phyloP scores from a whole-genome alignment of 2,797 vertebrate species.

The Catostomus latipinnis region DNA sequence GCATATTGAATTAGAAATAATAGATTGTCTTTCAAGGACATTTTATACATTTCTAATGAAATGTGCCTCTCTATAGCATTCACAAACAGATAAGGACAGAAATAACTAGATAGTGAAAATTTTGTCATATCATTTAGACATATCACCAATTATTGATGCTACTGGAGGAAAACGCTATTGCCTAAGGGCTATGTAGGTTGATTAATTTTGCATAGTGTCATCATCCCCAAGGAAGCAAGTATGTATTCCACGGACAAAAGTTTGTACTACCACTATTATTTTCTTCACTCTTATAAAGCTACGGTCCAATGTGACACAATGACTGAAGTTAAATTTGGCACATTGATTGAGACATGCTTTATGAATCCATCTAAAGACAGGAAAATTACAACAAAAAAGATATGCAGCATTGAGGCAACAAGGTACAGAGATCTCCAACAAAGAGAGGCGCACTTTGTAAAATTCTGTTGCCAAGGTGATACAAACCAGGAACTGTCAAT shows the following conservation, averaged over 20 bases:
- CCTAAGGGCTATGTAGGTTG: neutral
- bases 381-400: slow-evolving; percentile 60
- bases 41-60: slow-evolving; percentile 37
- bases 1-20: slow-evolving; percentile 29
- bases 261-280: slow-evolving; percentile 26
- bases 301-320: slow-evolving; percentile 34
- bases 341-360: slow-evolving; percentile 46
- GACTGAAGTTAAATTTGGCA: slow-evolving; percentile 54
- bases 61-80: slow-evolving; percentile 24
- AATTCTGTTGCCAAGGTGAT: slow-evolving; percentile 76
- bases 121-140: slow-evolving; percentile 31
- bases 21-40: slow-evolving; percentile 35
- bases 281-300: slow-evolving; percentile 39
- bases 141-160: slow-evolving; percentile 17
- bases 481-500: slow-evolving; percentile 41
- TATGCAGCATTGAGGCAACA: slow-evolving; percentile 11
- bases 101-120: slow-evolving; percentile 40
- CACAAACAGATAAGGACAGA: slow-evolving; percentile 23
- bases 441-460: slow-evolving; percentile 67
- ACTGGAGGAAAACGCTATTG: neutral
- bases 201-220: neutral
- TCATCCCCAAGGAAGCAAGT: slow-evolving; percentile 4
- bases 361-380: slow-evolving; percentile 50
- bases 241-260: neutral
- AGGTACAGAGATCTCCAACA: slow-evolving; percentile 64